phyloP scores from a whole-genome alignment of 2,797 vertebrate genomes.

The Acanthurus leucopareius region DNA sequence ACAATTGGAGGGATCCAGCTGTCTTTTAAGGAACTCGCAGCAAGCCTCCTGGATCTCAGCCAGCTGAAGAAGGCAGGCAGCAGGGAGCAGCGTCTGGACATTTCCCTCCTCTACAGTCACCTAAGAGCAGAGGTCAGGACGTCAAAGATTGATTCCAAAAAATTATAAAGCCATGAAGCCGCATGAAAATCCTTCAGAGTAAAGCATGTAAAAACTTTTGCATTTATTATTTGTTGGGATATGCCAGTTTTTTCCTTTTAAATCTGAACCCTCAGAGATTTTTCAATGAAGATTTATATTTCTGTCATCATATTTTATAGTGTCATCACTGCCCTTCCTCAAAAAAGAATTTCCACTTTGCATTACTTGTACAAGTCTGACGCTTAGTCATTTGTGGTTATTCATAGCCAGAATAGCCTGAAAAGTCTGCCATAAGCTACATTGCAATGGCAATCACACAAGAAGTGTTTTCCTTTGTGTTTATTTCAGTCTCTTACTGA shows the following conservation, averaged over 20 bases:
- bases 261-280: too few relatives aligned
- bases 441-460: too few relatives aligned
- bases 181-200: background rate
- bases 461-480: too few relatives aligned
- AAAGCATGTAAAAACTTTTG: background rate
- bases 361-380: too few relatives aligned
- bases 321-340: too few relatives aligned
- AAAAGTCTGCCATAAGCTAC: too few relatives aligned
- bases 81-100: slow-evolving; percentile 97
- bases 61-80: slow-evolving; percentile 97
- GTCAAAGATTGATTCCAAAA: background rate
- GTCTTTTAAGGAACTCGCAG: slow-evolving; percentile 98
- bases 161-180: background rate
- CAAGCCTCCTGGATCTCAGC: slow-evolving; percentile 99
- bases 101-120: slow-evolving; percentile 99
- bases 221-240: background rate
- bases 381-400: too few relatives aligned
- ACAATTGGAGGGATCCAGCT: slow-evolving; percentile 98
- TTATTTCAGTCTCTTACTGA: too few relatives aligned
- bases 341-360: too few relatives aligned
- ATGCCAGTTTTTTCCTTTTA: background rate
- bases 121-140: slow-evolving; percentile 65
- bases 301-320: too few relatives aligned
- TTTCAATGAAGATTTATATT: too few relatives aligned
- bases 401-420: too few relatives aligned